Percentiles rank a stretch among this genome's conserved stretches.
Conservation (phyloP, 2,113 vertebrate genomes). For the Mus spicilegus region DNA sequence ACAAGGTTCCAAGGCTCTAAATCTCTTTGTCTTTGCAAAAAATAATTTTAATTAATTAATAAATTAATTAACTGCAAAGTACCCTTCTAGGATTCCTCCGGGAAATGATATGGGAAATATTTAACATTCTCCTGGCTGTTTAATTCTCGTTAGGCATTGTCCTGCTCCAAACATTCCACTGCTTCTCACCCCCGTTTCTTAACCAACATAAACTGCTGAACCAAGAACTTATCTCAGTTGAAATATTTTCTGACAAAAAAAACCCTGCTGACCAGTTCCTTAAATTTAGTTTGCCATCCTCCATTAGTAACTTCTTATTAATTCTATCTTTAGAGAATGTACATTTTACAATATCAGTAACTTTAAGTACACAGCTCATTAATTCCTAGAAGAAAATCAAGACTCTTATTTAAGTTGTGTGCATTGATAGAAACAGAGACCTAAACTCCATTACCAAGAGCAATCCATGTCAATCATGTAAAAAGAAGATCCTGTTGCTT, state of each 20-base stretch:
- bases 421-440: not conserved
- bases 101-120: not conserved
- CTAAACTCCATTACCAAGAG: not conserved
- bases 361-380: not conserved
- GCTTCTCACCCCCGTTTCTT: not conserved
- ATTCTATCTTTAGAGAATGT: conserved; percentile 31
- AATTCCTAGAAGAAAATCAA: conserved; percentile 19
- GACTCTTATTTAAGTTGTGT: not conserved
- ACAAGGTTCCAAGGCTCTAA: not conserved
- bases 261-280: conserved; percentile 16
- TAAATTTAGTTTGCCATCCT: conserved; percentile 52
- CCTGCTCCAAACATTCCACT: not conserved
- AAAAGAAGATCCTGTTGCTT: not conserved
- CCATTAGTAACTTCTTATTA: conserved; percentile 43
- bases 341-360: conserved; percentile 28
- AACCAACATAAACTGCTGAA: conserved; percentile 24
- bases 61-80: not conserved
- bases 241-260: conserved; percentile 65
- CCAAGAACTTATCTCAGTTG: conserved; percentile 24
- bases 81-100: conserved; percentile 7
- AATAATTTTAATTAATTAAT: not conserved
- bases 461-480: not conserved
- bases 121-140: not conserved
- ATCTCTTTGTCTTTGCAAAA: not conserved
- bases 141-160: not conserved